Percentiles rank a stretch among this genome's conserved stretches.
phyloP scores from a whole-genome alignment of 2,888 invertebrate genomes.

The Himalopsyche anomala region DNA sequence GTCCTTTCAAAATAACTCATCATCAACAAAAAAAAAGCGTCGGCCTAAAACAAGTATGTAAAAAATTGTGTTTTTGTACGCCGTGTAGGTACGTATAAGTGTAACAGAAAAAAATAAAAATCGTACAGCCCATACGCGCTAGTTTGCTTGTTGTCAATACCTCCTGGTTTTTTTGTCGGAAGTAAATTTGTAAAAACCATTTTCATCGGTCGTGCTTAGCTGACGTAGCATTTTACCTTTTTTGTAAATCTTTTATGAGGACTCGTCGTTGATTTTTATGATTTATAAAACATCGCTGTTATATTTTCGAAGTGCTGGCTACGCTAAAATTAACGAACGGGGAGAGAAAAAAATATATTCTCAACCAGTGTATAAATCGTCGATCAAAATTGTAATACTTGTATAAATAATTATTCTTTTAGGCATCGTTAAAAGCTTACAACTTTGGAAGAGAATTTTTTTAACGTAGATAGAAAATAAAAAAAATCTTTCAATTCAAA shows the following conservation, averaged over 20 bases:
- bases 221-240: slow-evolving; percentile 9
- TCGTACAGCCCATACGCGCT: background rate
- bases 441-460: too few species aligned
- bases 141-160: slow-evolving; percentile 30
- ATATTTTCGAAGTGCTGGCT: slow-evolving; percentile 5
- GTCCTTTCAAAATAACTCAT: too few species aligned
- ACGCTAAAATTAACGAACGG: background rate
- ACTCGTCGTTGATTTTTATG: slow-evolving; percentile 21
- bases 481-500: too few species aligned
- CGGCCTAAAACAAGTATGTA: background rate
- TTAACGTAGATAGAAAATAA: too few species aligned
- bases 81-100: background rate
- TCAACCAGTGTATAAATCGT: too few species aligned
- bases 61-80: background rate
- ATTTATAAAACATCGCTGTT: slow-evolving; percentile 4
- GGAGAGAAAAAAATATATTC: background rate
- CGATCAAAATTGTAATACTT: too few species aligned
- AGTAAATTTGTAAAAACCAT: slow-evolving; percentile 26
- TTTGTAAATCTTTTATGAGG: slow-evolving; percentile 31
- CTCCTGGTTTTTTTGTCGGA: slow-evolving; percentile 19
- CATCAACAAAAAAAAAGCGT: too few species aligned
- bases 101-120: slow-evolving; percentile 4
- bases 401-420: too few species aligned
- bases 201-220: slow-evolving; percentile 34
- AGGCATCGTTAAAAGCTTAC: too few species aligned